Conservation (phyloP, 2,797 vertebrate genomes). For the Acropternis orthonyx region DNA sequence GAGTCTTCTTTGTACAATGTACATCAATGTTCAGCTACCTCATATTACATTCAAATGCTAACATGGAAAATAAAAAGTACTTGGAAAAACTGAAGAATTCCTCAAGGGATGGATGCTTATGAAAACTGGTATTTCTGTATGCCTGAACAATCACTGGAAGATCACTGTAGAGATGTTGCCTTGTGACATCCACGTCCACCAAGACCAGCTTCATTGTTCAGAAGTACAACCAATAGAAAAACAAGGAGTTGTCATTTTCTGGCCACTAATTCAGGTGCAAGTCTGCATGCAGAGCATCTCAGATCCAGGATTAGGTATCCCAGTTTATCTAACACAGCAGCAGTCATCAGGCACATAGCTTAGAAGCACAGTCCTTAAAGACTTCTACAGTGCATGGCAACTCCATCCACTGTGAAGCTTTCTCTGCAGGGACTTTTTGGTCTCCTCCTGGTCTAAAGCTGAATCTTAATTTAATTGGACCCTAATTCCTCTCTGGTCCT, state of each 20-base stretch:
- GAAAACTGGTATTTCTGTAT: neutral
- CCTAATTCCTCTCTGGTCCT: neutral
- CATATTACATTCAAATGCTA: neutral
- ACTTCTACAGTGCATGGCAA: neutral
- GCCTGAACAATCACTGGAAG: neutral
- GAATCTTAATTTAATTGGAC: neutral
- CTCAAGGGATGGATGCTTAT: neutral
- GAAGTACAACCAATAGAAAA: neutral
- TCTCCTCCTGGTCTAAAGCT: neutral
- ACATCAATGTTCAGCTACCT: neutral
- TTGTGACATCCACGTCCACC: neutral
- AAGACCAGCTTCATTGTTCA: neutral
- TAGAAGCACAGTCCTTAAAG: accelerated
- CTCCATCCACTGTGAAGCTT: neutral
- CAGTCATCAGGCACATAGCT: neutral
- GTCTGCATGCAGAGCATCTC: neutral
- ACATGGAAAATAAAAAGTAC: neutral
- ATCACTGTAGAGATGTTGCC: neutral
- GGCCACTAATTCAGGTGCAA: neutral
- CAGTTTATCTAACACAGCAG: neutral
- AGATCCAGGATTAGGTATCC: neutral
- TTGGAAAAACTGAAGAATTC: neutral
- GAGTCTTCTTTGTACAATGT: neutral
- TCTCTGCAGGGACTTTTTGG: neutral
- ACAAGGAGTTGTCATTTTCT: neutral